A percentile compares a stretch with the other conserved stretches of the same genome.
These are phyloP conservation scores for Coccyzus lansbergi DNA, from an alignment of 2,797 vertebrate species.

Conservation along the genomic window DNA sequence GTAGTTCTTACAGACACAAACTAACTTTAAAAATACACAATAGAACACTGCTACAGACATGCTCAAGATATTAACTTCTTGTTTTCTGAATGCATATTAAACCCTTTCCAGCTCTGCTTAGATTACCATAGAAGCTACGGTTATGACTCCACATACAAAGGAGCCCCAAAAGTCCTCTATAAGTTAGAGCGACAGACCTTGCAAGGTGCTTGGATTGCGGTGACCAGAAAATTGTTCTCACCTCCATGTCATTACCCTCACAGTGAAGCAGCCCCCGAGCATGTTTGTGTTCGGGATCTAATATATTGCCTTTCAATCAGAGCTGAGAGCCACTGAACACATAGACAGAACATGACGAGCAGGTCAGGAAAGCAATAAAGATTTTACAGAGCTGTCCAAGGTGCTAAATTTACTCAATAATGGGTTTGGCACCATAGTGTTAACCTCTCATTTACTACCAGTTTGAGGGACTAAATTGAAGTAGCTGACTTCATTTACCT, in stretches of 20 bases:
- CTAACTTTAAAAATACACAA: slow-evolving; percentile 4
- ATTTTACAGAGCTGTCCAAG: slow-evolving; percentile 98
- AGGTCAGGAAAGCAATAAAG: slow-evolving; percentile 99
- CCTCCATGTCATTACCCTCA: slow-evolving; percentile 91
- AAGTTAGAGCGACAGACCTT: slow-evolving; percentile 90
- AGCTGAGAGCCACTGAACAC: slow-evolving; percentile 84
- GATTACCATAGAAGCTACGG: slow-evolving; percentile 17
- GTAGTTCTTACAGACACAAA: not conserved
- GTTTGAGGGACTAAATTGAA: slow-evolving; percentile 87
- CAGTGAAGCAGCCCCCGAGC: slow-evolving; percentile 94
- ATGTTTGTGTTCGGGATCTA: slow-evolving; percentile 96
- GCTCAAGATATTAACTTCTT: not conserved
- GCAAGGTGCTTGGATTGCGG: slow-evolving; percentile 93
- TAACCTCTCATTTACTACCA: slow-evolving; percentile 98
- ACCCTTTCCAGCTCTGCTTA: slow-evolving; percentile 9
- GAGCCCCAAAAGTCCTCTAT: slow-evolving; percentile 85
- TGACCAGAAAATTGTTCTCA: slow-evolving; percentile 99
- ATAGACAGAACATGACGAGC: slow-evolving; percentile 97
- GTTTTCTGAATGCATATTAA: not conserved
- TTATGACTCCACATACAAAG: slow-evolving; percentile 66
- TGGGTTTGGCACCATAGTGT: slow-evolving; percentile 96
- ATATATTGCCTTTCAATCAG: slow-evolving; percentile 99
- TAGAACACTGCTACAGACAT: not conserved
- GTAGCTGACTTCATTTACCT: slow-evolving; percentile 86
- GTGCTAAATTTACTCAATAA: slow-evolving; percentile 99